These are phyloP conservation scores for Ectemnius cavifrons DNA, from an alignment of 2,888 invertebrate species.

Conservation along the genomic window DNA sequence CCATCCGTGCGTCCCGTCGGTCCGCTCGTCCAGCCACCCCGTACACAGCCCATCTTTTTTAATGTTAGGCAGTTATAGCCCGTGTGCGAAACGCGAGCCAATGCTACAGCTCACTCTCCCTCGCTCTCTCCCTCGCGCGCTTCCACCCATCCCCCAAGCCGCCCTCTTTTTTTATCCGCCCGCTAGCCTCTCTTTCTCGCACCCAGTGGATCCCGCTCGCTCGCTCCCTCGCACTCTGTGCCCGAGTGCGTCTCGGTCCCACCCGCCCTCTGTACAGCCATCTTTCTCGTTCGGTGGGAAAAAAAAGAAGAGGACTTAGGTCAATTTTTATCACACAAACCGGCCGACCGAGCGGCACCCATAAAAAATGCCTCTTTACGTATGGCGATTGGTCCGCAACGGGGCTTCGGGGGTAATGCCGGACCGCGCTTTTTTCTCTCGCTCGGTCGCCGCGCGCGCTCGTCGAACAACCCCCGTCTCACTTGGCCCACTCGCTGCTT, in stretches of 20 bases:
- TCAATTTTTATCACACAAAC: conserved; percentile 78
- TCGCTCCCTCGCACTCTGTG: conserved; percentile 15
- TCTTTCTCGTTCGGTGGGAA: conserved; percentile 52
- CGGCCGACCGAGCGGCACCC: conserved; percentile 75
- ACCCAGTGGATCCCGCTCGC: conserved; percentile 5
- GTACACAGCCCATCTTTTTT: conserved; percentile 77
- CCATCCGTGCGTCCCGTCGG: conserved; percentile 49
- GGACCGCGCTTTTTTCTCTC: conserved; percentile 60
- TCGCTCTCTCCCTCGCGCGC: conserved; percentile 18
- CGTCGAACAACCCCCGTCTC: conserved; percentile 14
- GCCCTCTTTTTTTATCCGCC: conserved; percentile 21
- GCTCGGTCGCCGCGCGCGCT: conserved; percentile 21
- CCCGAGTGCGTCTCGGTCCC: conserved; percentile 22
- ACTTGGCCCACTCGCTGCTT: conserved; percentile 20
- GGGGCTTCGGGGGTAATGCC: conserved; percentile 76
- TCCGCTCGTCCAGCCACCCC: conserved; percentile 63
- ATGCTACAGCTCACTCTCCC: conserved; percentile 23
- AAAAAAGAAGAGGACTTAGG: conserved; percentile 74
- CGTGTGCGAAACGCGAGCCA: conserved; percentile 65
- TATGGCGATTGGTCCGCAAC: conserved; percentile 78
- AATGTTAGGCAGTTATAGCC: conserved; percentile 78
- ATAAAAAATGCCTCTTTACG: conserved; percentile 79
- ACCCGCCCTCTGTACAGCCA: conserved; percentile 2
- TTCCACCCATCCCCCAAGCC: conserved; percentile 3
- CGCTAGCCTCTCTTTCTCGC: conserved; percentile 8